These are phyloP conservation scores for Oncorhynchus gorbuscha DNA, from an alignment of 2,113 vertebrate species.

Conservation along the genomic window DNA sequence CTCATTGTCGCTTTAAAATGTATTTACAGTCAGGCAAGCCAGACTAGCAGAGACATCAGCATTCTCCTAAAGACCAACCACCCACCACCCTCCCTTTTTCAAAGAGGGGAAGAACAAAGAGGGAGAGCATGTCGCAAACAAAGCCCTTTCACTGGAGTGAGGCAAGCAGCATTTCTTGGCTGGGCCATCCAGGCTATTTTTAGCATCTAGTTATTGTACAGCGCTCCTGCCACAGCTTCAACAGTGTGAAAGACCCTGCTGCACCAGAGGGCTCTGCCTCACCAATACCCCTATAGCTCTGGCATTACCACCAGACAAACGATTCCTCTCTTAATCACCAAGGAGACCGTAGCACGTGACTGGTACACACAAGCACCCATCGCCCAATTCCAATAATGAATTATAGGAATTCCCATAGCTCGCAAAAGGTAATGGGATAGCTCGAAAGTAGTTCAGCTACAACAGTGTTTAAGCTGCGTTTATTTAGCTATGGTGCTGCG, in stretches of 20 bases:
- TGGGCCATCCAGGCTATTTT: conserved; percentile 55
- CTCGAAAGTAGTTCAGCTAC: too few species aligned
- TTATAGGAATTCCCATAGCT: too few species aligned
- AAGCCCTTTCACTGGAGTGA: conserved; percentile 27
- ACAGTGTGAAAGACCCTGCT: conserved; percentile 21
- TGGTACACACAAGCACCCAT: not conserved
- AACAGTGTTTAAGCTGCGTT: too few species aligned
- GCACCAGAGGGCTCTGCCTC: conserved; percentile 7
- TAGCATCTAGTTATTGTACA: conserved; percentile 45
- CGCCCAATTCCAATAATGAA: not conserved
- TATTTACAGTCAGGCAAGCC: not conserved
- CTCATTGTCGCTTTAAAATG: not conserved
- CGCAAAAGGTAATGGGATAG: too few species aligned
- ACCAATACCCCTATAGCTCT: conserved; percentile 15
- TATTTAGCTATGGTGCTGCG: too few species aligned
- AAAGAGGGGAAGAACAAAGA: conserved; percentile 54
- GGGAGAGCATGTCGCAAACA: conserved; percentile 25
- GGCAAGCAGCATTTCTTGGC: conserved; percentile 44
- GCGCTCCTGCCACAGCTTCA: conserved; percentile 31
- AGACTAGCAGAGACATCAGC: conserved; percentile 21
- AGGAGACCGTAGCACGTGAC: conserved; percentile 2
- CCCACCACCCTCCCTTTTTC: not conserved
- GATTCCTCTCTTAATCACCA: conserved; percentile 9
- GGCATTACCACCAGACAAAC: conserved; percentile 11
- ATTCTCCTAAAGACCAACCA: conserved; percentile 26